Conservation (phyloP, 2,113 vertebrate genomes). For the Hassar affinis region DNA sequence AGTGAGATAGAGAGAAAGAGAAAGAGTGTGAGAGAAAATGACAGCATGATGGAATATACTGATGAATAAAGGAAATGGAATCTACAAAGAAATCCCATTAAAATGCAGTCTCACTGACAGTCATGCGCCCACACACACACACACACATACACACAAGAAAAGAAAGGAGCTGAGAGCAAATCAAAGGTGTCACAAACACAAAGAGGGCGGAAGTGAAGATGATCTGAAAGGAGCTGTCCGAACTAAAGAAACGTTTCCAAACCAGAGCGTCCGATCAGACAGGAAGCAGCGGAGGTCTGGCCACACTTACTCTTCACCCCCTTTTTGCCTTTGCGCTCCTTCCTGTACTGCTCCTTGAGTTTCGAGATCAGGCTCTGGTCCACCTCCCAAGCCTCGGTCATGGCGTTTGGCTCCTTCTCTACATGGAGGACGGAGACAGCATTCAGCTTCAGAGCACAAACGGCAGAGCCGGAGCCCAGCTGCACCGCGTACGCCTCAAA, state of each 20-base stretch:
- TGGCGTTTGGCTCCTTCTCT: constrained; percentile 96
- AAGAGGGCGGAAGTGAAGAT: not conserved
- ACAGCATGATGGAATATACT: not conserved
- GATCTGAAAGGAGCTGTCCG: constrained; percentile 22
- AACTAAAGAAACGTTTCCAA: constrained; percentile 42
- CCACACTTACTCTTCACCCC: constrained; percentile 99
- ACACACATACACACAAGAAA: constrained; percentile 4
- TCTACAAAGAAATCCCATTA: constrained; percentile 17
- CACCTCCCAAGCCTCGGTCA: constrained; percentile 98
- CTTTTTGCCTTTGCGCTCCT: constrained; percentile 99
- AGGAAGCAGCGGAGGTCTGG: constrained; percentile 42
- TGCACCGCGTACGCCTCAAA: not conserved
- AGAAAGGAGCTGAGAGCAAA: constrained; percentile 1
- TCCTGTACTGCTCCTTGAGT: constrained; percentile 99
- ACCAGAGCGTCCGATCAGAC: not conserved
- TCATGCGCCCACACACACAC: not conserved
- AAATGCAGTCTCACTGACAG: not conserved
- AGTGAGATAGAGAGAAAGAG: constrained; percentile 25
- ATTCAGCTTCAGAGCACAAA: constrained; percentile 69
- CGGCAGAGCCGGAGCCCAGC: not conserved
- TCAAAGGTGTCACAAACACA: constrained; percentile 20
- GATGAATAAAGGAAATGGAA: constrained; percentile 19
- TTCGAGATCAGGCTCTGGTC: constrained; percentile 99
- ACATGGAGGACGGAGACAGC: constrained; percentile 74
- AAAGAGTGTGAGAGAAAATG: not conserved